Conservation (phyloP, 2,888 invertebrate genomes). For the Polymixis flavicincta region DNA sequence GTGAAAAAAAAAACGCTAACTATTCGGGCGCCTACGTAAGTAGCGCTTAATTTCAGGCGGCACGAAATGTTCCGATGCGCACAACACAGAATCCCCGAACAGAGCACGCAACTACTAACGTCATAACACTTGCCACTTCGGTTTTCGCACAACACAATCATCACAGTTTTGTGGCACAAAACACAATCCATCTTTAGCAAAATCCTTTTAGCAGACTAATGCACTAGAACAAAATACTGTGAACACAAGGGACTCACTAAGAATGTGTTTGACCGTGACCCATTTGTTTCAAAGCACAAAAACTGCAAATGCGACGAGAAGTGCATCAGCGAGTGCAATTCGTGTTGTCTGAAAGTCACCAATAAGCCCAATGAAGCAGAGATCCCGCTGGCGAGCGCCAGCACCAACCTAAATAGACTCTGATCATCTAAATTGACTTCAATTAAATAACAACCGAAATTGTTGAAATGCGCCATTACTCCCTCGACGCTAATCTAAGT, state of each 20-base stretch:
- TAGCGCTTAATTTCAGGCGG: slow-evolving; percentile 44
- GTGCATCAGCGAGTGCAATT: slow-evolving; percentile 90
- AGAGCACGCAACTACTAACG: slow-evolving; percentile 42
- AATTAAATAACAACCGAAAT: slow-evolving; percentile 91
- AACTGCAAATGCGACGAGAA: slow-evolving; percentile 85
- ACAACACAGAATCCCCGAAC: slow-evolving; percentile 43
- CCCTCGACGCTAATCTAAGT: slow-evolving; percentile 90
- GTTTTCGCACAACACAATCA: slow-evolving; percentile 54
- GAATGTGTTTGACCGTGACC: slow-evolving; percentile 69
- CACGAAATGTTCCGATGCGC: slow-evolving; percentile 44
- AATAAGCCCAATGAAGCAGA: slow-evolving; percentile 91
- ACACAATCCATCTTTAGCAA: slow-evolving; percentile 25
- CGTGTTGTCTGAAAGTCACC: slow-evolving; percentile 91
- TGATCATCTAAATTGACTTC: slow-evolving; percentile 91
- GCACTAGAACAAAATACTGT: slow-evolving; percentile 52
- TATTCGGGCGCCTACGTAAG: slow-evolving; percentile 27
- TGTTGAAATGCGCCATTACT: slow-evolving; percentile 91
- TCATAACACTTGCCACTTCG: slow-evolving; percentile 47
- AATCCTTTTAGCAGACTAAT: slow-evolving; percentile 27
- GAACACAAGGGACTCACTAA: slow-evolving; percentile 46
- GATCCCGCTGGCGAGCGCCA: slow-evolving; percentile 90
- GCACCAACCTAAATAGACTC: slow-evolving; percentile 91
- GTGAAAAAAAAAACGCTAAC: slow-evolving; percentile 11
- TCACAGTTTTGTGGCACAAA: slow-evolving; percentile 44
- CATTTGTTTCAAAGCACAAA: slow-evolving; percentile 70